Evolutionary conservation across 53 echinoderm and acorn worm species (phyloP), one percentile per base, ranked within the genome.

Genomic region (Henricia sp.): DNA sequence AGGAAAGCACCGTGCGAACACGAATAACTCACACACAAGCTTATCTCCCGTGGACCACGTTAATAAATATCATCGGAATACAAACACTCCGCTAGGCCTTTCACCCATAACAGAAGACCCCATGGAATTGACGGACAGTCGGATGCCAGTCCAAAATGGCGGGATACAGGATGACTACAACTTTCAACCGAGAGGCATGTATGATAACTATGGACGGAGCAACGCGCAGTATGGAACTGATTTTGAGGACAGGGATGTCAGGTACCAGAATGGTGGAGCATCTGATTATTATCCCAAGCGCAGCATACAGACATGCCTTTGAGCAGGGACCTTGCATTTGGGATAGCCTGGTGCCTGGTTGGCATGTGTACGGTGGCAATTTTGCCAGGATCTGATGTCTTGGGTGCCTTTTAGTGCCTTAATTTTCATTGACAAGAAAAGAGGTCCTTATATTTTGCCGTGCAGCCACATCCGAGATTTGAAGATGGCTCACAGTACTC

Each of bases 41-140:
- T 41, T 50, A 6, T 16, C 63, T 32, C 42, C 62, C 12, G 25
- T 28, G 63, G 80, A 80, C 50, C 80, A 80, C 23, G 58, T 20
- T 37, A 80, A 50, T 23, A 80, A 80, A 46, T 64, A 80, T 64
- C 42, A 80, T 17, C 52, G 64, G 33, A 80, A 80, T 34, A 80
- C 33, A 19, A 35, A 32, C 37, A 50, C 80, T 11, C 80, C 80
- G 32, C 32, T 80, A 33, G 46, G 62, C 34, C 50, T 80, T 11
- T 63, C 80, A 0, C 80, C 80, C 32, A 80, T 80, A 2, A 80
- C 80, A 3, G 80, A 80, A 46, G 80, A 80, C 46, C 80, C 80
- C 32, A 80, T 80, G 80, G 80, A 80, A 19, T 12, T 80, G 42
- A 64, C 48, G 0, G 80, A 62, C 48, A 44, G 39, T 3, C 57